These are phyloP conservation scores for Saturnia pavonia DNA, from an alignment of 2,888 invertebrate genomes.

Conservation along the genomic window DNA sequence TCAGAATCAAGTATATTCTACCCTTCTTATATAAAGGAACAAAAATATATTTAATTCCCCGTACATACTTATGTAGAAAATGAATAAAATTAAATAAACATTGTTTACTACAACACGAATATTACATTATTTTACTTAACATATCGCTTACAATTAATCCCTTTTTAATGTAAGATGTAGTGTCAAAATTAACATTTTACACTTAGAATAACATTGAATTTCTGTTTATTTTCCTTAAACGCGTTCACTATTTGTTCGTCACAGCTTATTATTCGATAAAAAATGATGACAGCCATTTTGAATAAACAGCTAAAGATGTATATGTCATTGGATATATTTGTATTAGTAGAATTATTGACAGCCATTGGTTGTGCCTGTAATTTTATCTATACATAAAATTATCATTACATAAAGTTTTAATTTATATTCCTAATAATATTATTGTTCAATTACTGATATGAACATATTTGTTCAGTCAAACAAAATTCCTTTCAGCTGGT, in stretches of 20 bases:
- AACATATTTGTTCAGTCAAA: background rate
- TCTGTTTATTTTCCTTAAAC: background rate
- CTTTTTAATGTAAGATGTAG: background rate
- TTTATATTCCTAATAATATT: background rate
- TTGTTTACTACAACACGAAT: background rate
- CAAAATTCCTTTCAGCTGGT: background rate
- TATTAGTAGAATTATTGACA: background rate
- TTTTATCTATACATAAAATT: background rate
- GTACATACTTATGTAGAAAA: background rate
- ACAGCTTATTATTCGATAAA: background rate
- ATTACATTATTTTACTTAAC: background rate
- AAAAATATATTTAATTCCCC: background rate
- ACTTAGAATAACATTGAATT: background rate
- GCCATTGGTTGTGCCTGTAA: background rate
- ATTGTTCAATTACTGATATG: background rate
- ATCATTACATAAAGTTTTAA: background rate
- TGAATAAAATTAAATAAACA: background rate
- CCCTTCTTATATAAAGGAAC: background rate
- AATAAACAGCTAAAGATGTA: background rate
- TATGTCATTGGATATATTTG: background rate
- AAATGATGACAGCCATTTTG: background rate
- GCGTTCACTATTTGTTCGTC: background rate
- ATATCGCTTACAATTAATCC: background rate
- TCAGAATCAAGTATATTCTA: background rate
- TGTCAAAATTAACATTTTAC: background rate